These are phyloP conservation scores for Amphiprion ocellaris DNA, from an alignment of 2,113 vertebrate genomes.

Conservation along the genomic window DNA sequence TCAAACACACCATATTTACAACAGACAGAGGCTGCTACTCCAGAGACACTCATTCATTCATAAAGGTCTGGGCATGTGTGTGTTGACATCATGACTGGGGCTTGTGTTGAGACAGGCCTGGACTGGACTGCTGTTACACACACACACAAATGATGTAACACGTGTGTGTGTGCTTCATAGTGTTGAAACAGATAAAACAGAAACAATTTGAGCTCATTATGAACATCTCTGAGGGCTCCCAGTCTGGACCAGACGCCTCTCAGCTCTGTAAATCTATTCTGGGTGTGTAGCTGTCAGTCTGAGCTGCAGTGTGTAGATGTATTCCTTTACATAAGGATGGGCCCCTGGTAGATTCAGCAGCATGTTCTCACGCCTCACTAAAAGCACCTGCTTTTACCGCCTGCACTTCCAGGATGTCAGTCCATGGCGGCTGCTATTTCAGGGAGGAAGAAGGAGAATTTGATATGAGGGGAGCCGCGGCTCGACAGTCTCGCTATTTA, in stretches of 20 bases:
- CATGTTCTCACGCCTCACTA: conserved; percentile 57
- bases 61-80: neutral
- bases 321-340: conserved; percentile 49
- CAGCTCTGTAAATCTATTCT: conserved; percentile 58
- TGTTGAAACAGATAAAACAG: conserved; percentile 36
- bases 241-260: conserved; percentile 30
- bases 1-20: too few species aligned
- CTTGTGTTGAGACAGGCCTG: conserved; percentile 17
- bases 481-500: conserved; percentile 30
- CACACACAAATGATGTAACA: conserved; percentile 27
- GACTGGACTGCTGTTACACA: neutral
- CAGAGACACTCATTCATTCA: conserved; percentile 46
- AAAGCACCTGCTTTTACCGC: conserved; percentile 71
- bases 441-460: conserved; percentile 55
- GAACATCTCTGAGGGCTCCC: conserved; percentile 13
- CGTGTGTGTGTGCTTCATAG: conserved; percentile 9
- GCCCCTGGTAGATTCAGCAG: conserved; percentile 37
- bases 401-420: conserved; percentile 44
- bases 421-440: conserved; percentile 60
- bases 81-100: conserved; percentile 33
- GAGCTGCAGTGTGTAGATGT: conserved; percentile 29
- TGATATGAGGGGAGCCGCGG: conserved; percentile 30
- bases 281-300: conserved; percentile 50
- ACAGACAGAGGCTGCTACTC: too few species aligned
- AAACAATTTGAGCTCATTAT: conserved; percentile 26